Conservation (phyloP, 2,888 invertebrate genomes). For the Caenorhabditis becei region DNA sequence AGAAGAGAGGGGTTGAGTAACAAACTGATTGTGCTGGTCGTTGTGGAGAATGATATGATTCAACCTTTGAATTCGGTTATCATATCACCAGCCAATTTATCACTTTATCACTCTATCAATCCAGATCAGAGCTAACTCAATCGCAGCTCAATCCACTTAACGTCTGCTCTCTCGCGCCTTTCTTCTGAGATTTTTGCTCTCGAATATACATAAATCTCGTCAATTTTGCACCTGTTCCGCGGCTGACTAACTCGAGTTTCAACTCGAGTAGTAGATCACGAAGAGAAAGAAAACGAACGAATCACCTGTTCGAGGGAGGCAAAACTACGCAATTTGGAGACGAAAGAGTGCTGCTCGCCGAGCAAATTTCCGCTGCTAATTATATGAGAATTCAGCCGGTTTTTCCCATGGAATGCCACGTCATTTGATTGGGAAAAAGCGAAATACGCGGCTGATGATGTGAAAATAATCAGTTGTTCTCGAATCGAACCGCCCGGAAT, state of each 20-base stretch:
- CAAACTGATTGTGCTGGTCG: too few species aligned
- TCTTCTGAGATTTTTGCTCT: slow-evolving; percentile 19
- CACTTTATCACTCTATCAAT: too few species aligned
- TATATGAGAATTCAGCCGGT: background rate
- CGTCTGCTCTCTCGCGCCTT: background rate
- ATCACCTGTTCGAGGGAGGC: background rate
- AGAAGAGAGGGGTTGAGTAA: too few species aligned
- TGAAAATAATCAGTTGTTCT: slow-evolving; percentile 13
- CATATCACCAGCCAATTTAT: background rate
- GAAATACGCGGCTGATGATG: slow-evolving; percentile 15
- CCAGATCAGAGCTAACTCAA: slow-evolving; percentile 17
- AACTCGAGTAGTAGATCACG: background rate
- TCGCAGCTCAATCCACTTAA: slow-evolving; percentile 9
- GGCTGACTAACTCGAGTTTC: slow-evolving; percentile 4
- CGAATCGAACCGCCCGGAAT: background rate
- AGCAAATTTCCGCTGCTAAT: slow-evolving; percentile 7
- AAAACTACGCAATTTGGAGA: background rate
- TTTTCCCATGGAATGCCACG: slow-evolving; percentile 10
- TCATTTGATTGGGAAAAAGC: slow-evolving; percentile 6
- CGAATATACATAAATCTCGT: background rate
- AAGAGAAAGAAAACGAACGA: background rate
- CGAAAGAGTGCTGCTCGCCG: slow-evolving; percentile 8
- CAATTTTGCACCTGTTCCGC: slow-evolving; percentile 1
- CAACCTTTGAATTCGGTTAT: background rate
- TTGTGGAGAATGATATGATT: too few species aligned